A percentile compares a stretch with the other conserved stretches of the same genome.
These are phyloP conservation scores for Leucozona laternaria DNA, from an alignment of 2,888 invertebrate species.

Conservation along the genomic window DNA sequence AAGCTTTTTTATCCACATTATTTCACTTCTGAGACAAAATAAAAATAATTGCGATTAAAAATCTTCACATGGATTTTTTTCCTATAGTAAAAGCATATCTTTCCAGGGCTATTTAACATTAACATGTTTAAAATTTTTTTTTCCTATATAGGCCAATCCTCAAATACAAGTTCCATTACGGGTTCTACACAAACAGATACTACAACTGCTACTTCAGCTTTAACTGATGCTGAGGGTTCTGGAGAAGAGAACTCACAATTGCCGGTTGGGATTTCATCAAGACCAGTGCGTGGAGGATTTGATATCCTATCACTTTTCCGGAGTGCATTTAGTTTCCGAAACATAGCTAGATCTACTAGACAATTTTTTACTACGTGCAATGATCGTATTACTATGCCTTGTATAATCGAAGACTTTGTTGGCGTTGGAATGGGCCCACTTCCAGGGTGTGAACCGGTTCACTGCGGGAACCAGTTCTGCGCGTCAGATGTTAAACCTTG, in stretches of 20 bases:
- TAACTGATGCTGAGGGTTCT: slow-evolving; percentile 85
- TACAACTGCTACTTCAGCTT: slow-evolving; percentile 15
- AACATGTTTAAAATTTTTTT: neutral
- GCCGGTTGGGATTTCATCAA: slow-evolving; percentile 54
- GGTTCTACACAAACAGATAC: slow-evolving; percentile 23
- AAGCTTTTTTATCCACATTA: too few species aligned
- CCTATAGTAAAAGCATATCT: too few species aligned
- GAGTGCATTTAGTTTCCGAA: slow-evolving; percentile 79
- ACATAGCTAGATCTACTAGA: slow-evolving; percentile 61
- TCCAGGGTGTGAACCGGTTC: slow-evolving; percentile 89
- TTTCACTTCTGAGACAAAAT: too few species aligned
- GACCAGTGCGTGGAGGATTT: slow-evolving; percentile 80
- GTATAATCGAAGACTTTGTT: slow-evolving; percentile 93
- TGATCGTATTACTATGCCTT: slow-evolving; percentile 91
- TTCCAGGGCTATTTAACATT: neutral
- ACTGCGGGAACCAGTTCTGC: slow-evolving; percentile 91
- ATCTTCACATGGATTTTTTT: too few species aligned
- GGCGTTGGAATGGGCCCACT: slow-evolving; percentile 85
- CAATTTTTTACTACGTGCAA: slow-evolving; percentile 85
- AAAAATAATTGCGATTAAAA: too few species aligned
- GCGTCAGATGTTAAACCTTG: slow-evolving; percentile 83
- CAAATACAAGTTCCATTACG: neutral
- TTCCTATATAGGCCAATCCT: slow-evolving; percentile 5
- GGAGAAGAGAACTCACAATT: slow-evolving; percentile 82
- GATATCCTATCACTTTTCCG: slow-evolving; percentile 82